These are phyloP conservation scores for Paramormyrops hopkinsi DNA, from an alignment of 2,797 vertebrate genomes.

Conservation along the genomic window DNA sequence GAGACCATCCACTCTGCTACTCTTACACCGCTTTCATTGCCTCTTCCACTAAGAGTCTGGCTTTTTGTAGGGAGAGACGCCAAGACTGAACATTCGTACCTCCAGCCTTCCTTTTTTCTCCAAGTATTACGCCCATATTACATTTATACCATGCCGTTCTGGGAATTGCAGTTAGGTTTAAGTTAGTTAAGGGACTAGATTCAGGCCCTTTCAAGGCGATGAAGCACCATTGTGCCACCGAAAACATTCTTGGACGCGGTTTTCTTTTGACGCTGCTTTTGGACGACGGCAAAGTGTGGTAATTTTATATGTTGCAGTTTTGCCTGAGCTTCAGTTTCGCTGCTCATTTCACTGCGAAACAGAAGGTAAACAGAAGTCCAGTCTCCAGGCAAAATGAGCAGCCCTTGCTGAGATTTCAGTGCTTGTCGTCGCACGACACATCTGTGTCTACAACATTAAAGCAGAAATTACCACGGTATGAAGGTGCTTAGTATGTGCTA, in stretches of 20 bases:
- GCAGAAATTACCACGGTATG: background rate
- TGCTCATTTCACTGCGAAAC: background rate
- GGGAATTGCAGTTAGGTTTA: background rate
- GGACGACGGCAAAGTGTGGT: background rate
- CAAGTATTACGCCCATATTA: background rate
- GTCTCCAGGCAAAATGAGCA: background rate
- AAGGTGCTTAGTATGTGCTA: background rate
- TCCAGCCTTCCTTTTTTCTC: background rate
- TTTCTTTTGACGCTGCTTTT: background rate
- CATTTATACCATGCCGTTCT: background rate
- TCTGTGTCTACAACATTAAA: background rate
- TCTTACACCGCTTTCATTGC: background rate
- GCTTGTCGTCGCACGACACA: background rate
- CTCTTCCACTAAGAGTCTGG: slow-evolving; percentile 2
- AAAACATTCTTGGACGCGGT: background rate
- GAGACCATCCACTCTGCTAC: slow-evolving; percentile 33
- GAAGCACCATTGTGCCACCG: background rate
- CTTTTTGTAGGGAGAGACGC: background rate
- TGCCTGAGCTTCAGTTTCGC: background rate
- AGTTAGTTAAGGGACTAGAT: background rate
- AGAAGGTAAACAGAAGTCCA: background rate
- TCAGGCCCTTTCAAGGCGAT: background rate
- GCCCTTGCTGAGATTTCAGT: slow-evolving; percentile 1
- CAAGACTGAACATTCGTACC: background rate
- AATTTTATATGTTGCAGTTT: background rate